Evolutionary conservation across 2,113 vertebrate species (phyloP), one percentile per base, ranked within the genome.

Genomic region (Petrocephalus zakoni): DNA sequence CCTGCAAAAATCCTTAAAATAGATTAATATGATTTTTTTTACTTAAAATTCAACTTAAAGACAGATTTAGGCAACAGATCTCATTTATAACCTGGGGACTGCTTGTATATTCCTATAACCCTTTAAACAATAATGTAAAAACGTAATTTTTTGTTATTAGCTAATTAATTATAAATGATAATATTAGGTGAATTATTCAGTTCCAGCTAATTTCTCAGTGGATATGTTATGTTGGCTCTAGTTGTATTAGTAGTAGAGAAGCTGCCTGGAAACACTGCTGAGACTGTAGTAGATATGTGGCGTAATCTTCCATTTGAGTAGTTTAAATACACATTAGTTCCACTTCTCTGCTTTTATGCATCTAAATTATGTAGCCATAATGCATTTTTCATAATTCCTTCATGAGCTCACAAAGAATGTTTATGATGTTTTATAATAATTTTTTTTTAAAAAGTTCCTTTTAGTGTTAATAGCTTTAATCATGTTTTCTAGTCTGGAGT

Each of bases 401-500:
- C 22, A 61, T n/a, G 56, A 21, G 47, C 47, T 49, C 47, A 49
- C 2, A 5, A 8, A 7, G 22, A 61, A 61, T 61, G 22, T 47
- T 46, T 21, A 22, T 37, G 17, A 82, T 46, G 17, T 34, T 42
- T 82, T 82, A 17, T 42, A 47, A 82, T 46, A 46, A 78, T n/a
- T n/a, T n/a, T n/a, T n/a, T n/a, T n/a, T n/a, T n/a, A n/a, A 37
- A 84, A 84, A 84, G 42, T 51, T 37, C 5, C 5, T 91, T 58
- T 88, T 64, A 11, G 86, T 86, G 52, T 55, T 29, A 34, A 25
- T 55, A 29, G 29, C 52, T 7, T 1, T 55, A 25, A 42, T 13
- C 53, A 89, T 52, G 87, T 85, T 68, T 87, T 84, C 7, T 90
- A 99, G 98, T 90, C 92, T 99, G 93, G 98, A 99, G 92, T 97